A percentile compares a stretch with the other conserved stretches of the same genome.
Conservation (phyloP, 2,888 invertebrate species). For the Andrena bicolor region DNA sequence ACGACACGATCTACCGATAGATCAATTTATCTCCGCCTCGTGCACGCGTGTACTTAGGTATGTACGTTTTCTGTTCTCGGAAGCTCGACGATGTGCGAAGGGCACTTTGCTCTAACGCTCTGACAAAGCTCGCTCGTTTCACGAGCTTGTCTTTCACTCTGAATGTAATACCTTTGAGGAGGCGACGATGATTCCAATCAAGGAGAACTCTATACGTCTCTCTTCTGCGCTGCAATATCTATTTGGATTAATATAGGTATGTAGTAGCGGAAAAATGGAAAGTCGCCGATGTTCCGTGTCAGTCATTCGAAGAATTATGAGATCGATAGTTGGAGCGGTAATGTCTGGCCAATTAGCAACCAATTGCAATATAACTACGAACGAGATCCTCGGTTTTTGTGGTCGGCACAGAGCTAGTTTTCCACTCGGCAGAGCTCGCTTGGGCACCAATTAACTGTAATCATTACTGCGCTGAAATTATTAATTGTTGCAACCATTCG, state of each 20-base stretch:
- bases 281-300: too few species aligned
- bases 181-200: not conserved
- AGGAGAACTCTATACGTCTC: not conserved
- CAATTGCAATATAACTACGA: not conserved
- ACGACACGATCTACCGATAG: not conserved
- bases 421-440: not conserved
- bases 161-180: not conserved
- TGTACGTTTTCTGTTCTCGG: not conserved
- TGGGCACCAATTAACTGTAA: constrained; percentile 51
- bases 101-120: not conserved
- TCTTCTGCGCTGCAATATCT: not conserved
- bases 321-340: too few species aligned
- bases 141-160: not conserved
- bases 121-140: not conserved
- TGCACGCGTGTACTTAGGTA: not conserved
- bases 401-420: not conserved
- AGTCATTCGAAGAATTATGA: too few species aligned
- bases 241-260: not conserved
- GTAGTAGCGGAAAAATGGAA: too few species aligned
- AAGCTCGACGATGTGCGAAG: not conserved
- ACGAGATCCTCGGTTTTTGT: not conserved
- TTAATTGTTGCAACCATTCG: constrained; percentile 34
- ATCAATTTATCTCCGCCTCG: not conserved
- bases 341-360: not conserved
- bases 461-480: not conserved